phyloP scores from a whole-genome alignment of 2,888 invertebrate species.

The Melanotus villosus region DNA sequence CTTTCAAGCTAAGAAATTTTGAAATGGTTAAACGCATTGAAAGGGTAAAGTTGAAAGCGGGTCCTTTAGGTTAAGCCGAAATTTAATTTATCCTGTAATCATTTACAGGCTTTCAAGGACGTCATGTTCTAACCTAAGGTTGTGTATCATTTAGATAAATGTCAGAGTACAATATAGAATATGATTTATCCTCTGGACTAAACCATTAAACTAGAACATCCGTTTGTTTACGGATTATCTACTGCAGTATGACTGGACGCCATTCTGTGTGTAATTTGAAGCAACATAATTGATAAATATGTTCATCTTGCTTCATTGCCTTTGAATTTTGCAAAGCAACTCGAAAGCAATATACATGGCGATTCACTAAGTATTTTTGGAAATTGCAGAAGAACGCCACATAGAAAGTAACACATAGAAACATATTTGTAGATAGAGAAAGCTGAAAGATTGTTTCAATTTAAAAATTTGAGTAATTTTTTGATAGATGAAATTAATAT shows the following conservation, averaged over 20 bases:
- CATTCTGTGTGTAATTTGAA: too few relatives aligned
- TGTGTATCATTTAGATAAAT: slow-evolving; percentile 63
- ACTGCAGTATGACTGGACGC: slow-evolving; percentile 36
- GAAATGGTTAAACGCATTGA: slow-evolving; percentile 5
- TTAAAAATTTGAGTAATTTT: too few relatives aligned
- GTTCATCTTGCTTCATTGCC: too few relatives aligned
- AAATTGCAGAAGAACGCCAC: too few relatives aligned
- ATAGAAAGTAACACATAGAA: too few relatives aligned
- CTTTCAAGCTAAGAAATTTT: slow-evolving; percentile 4
- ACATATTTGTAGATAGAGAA: too few relatives aligned
- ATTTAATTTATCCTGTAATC: slow-evolving; percentile 35
- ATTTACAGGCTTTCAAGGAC: slow-evolving; percentile 30
- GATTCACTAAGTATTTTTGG: too few relatives aligned
- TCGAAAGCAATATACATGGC: too few relatives aligned
- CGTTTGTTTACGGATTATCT: slow-evolving; percentile 41
- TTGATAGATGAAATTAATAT: too few relatives aligned
- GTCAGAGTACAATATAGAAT: slow-evolving; percentile 63
- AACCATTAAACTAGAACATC: slow-evolving; percentile 43
- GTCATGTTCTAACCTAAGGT: slow-evolving; percentile 52
- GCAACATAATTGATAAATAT: too few relatives aligned
- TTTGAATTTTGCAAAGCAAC: too few relatives aligned
- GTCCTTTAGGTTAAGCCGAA: slow-evolving; percentile 25
- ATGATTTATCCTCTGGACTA: slow-evolving; percentile 59
- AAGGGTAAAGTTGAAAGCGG: not conserved
- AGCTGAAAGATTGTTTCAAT: too few relatives aligned